Percentiles rank a stretch among this genome's conserved stretches.
Evolutionary conservation across 2,797 vertebrate genomes (phyloP).

Genomic region (Ara ararauna): DNA sequence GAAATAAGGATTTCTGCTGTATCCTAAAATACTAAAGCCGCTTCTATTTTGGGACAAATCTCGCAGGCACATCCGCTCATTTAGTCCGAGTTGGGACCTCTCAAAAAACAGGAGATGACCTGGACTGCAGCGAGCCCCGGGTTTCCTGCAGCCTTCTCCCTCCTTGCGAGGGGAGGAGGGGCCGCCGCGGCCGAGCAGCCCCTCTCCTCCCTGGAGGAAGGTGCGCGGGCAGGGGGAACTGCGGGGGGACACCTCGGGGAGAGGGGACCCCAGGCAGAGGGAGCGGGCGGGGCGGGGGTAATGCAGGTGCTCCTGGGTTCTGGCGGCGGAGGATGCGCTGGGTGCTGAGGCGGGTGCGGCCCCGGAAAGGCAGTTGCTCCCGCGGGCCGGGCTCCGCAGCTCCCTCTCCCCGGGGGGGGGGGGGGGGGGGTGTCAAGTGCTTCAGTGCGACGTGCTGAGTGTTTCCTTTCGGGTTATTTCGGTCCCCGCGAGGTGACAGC

Average conservation of each 20-base stretch:
- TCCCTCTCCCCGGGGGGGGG: background rate
- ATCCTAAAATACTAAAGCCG: conserved; percentile 96
- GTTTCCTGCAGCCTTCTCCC: conserved; percentile 75
- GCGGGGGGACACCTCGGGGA: background rate
- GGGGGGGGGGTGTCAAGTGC: background rate
- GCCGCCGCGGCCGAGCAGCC: background rate
- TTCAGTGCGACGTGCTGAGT: background rate
- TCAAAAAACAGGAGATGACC: conserved; percentile 97
- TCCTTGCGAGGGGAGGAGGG: conserved; percentile 18
- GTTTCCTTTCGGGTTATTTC: background rate
- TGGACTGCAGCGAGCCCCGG: conserved; percentile 72
- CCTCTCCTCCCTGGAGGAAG: background rate
- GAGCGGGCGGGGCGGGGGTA: too few relatives aligned
- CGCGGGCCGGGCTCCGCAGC: too few relatives aligned
- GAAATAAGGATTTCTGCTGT: conserved; percentile 98
- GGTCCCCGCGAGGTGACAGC: background rate
- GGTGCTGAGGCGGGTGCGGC: background rate
- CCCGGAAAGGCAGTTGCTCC: background rate
- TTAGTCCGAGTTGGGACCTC: conserved; percentile 88
- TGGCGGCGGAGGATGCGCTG: background rate
- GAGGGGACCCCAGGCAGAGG: background rate
- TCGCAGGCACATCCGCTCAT: conserved; percentile 97
- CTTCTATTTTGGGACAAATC: conserved; percentile 94
- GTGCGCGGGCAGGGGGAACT: background rate
- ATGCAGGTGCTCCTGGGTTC: background rate